These are phyloP conservation scores for Octopus bimaculoides DNA, from an alignment of 1,140 invertebrate species.

Conservation along the genomic window DNA sequence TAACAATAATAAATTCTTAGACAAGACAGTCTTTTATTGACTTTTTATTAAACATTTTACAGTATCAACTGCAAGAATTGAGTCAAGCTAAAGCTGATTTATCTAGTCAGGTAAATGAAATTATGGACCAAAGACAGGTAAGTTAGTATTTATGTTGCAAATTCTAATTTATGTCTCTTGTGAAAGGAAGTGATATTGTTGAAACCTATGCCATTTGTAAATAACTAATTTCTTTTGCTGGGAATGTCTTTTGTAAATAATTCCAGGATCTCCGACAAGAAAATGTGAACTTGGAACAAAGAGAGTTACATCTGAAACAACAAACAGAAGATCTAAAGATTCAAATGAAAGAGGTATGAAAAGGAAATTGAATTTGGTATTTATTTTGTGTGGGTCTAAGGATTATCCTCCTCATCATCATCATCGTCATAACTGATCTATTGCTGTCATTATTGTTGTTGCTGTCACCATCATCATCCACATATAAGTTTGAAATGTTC, in stretches of 20 bases:
- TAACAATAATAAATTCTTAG: background rate
- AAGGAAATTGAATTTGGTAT: too few relatives aligned
- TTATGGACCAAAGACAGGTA: slow-evolving; percentile 48
- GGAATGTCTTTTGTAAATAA: background rate
- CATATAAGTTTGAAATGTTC: too few relatives aligned
- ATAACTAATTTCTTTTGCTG: too few relatives aligned
- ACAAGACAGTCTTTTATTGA: background rate
- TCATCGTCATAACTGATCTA: too few relatives aligned
- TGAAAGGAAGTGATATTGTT: too few relatives aligned
- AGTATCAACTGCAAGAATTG: slow-evolving; percentile 48
- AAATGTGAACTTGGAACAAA: slow-evolving; percentile 43
- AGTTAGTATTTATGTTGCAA: slow-evolving; percentile 1
- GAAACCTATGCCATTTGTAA: too few relatives aligned
- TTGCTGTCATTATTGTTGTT: too few relatives aligned
- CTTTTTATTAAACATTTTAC: slow-evolving; percentile 15
- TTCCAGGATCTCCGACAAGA: slow-evolving; percentile 44
- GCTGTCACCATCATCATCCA: too few relatives aligned
- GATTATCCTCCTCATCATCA: too few relatives aligned
- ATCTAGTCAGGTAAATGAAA: slow-evolving; percentile 41
- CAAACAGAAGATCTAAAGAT: slow-evolving; percentile 40
- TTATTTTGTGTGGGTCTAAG: too few relatives aligned
- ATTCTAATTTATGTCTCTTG: too few relatives aligned
- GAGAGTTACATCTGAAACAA: slow-evolving; percentile 43
- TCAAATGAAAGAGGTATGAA: slow-evolving; percentile 36
- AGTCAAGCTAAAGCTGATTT: slow-evolving; percentile 45